These are phyloP conservation scores for Plebejus anna DNA, from an alignment of 2,888 invertebrate genomes.

Conservation along the genomic window DNA sequence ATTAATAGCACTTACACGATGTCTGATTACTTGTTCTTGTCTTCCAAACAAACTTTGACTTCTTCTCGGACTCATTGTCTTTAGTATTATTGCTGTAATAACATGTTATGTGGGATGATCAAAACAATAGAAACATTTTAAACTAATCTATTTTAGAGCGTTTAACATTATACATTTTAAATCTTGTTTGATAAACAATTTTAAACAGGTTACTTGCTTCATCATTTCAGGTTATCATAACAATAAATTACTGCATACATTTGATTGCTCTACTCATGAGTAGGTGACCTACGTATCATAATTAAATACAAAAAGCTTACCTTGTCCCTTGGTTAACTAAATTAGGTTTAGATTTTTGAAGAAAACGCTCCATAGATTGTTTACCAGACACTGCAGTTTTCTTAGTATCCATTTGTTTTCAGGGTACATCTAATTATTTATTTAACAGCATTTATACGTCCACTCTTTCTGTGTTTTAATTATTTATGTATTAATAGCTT, in stretches of 20 bases:
- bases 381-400: slow-evolving; percentile 27
- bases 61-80: slow-evolving; percentile 35
- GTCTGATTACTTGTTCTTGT: slow-evolving; percentile 31
- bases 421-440: neutral
- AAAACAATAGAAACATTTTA: neutral
- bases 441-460: neutral
- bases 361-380: slow-evolving; percentile 31
- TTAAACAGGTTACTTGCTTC: neutral
- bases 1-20: slow-evolving; percentile 29
- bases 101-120: neutral
- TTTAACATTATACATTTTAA: no score
- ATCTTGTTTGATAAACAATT: neutral
- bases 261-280: neutral
- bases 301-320: neutral
- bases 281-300: neutral
- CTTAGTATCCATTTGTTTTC: slow-evolving; percentile 26
- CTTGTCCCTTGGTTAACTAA: slow-evolving; percentile 12
- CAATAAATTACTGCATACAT: neutral
- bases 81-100: slow-evolving; percentile 24
- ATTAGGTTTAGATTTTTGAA: slow-evolving; percentile 28
- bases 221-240: neutral
- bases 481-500: neutral
- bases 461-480: neutral
- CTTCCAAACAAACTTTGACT: slow-evolving; percentile 37
- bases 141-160: neutral